A percentile compares a stretch with the other conserved stretches of the same genome.
Conservation (phyloP, 2,113 vertebrate genomes). For the Orientallactaga bullata region DNA sequence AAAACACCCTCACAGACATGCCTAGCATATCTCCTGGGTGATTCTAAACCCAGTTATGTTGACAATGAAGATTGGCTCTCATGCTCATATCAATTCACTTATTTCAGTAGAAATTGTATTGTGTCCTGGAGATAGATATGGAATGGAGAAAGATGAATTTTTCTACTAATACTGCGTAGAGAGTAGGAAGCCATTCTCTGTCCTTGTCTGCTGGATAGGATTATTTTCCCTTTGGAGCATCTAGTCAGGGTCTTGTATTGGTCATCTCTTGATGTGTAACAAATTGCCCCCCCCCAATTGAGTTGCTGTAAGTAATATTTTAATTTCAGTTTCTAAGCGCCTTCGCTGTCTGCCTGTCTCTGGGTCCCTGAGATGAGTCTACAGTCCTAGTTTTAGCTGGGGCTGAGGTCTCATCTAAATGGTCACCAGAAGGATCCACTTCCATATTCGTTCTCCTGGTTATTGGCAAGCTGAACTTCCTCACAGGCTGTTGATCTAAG, state of each 20-base stretch:
- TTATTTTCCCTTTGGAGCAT: neutral
- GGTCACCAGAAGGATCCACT: neutral
- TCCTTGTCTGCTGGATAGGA: neutral
- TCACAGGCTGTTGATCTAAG: neutral
- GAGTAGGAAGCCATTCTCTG: neutral
- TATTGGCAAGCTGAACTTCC: neutral
- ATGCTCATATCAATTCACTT: neutral
- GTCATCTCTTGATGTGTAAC: constrained; percentile 1
- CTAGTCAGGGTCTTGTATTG: neutral
- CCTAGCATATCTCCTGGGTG: neutral
- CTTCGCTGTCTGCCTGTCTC: neutral
- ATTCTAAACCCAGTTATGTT: neutral
- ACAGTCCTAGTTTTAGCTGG: neutral
- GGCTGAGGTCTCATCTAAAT: neutral
- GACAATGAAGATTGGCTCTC: neutral
- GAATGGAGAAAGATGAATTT: neutral
- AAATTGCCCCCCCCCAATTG: neutral
- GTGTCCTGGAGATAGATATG: neutral
- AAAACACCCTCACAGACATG: neutral
- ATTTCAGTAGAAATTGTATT: neutral
- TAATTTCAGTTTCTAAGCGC: neutral
- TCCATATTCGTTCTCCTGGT: neutral
- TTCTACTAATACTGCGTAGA: neutral
- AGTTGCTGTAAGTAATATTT: neutral
- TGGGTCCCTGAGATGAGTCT: neutral